Base-by-base conservation (phyloP, 2,797 vertebrate genomes). In the Pachyuromys duprasi region DNA sequence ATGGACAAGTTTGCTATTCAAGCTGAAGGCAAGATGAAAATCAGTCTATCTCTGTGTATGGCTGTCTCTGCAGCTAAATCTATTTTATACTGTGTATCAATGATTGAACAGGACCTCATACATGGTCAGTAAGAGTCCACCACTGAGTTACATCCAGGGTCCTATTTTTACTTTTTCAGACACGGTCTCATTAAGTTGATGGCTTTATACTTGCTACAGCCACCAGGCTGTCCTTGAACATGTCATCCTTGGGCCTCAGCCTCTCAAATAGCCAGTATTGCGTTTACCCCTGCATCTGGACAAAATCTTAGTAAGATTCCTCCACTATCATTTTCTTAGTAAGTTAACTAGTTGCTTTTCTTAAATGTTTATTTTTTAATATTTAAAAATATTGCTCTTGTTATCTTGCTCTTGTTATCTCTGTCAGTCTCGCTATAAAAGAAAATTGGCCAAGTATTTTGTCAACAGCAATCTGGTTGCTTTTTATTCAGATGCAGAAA, bases 291-390 rank as follows among this genome's bases (percentile, higher is more conserved):
- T 36, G 13, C 6, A 28, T 57, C 39, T 22, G 13, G 12, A 24
- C 26, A n/a, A 57, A 76, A 49, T 91, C 70, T 90, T 89, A 74
- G 53, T 67, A 63, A 65, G 17, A 75, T 53, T 39, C 15, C 1
- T 80, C 4, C 13, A 57, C 22, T 79, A 36, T 4, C 24, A 42
- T 82, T 94, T 65, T 79, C 39, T 89, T 92, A 91, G 28, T 82
- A 62, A 89, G 28, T 76, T 93, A 78, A 62, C 75, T 78, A 31
- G 39, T 22, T 82, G 4, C 49, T 57, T 80, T 18, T 83, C 20
- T 83, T 72, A 81, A 84, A 28, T 82, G 14, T 89, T 97, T 90
- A 81, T 57, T 74, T 92, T 91, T 70, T 26, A 76, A 86, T 39
- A 45, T 93, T 72, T 55, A 0, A 0, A 70, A 89, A 75, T 83